Conservation (phyloP, 2,113 vertebrate species). For the Epinephelus fuscoguttatus region DNA sequence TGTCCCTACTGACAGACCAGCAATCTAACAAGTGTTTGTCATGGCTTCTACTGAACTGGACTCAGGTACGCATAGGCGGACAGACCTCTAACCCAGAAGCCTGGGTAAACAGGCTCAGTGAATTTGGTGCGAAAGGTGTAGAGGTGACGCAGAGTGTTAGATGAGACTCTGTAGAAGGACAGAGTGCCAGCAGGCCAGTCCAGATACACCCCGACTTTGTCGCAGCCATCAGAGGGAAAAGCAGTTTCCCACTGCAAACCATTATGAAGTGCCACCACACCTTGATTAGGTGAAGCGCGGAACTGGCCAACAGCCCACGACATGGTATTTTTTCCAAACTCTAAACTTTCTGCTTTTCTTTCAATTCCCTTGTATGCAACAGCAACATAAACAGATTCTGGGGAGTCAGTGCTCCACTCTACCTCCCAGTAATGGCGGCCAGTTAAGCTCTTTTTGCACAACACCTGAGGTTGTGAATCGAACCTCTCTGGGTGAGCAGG, state of each 20-base stretch:
- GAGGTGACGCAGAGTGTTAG: not conserved
- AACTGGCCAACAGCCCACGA: not conserved
- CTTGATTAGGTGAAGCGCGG: fast-evolving
- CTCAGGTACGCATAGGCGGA: fast-evolving
- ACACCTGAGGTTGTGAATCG: fast-evolving
- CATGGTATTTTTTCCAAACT: not conserved
- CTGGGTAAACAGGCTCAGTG: constrained; percentile 7
- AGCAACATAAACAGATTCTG: fast-evolving
- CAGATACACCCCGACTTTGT: constrained; percentile 4
- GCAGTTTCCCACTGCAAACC: fast-evolving
- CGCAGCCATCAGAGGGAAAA: not conserved
- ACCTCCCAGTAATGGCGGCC: not conserved
- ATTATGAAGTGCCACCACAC: fast-evolving
- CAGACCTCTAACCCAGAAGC: not conserved
- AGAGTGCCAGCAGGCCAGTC: constrained; percentile 27
- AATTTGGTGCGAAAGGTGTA: not conserved
- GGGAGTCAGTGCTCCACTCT: fast-evolving
- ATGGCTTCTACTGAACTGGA: not conserved
- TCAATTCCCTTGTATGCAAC: not conserved
- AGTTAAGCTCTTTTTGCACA: not conserved
- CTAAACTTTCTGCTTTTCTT: fast-evolving
- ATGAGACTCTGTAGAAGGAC: constrained; percentile 21
- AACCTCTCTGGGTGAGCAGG: not conserved
- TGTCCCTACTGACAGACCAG: not conserved
- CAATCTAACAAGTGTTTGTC: not conserved